Conservation (phyloP, 2,797 vertebrate genomes). For the Pipistrellus kuhlii region DNA sequence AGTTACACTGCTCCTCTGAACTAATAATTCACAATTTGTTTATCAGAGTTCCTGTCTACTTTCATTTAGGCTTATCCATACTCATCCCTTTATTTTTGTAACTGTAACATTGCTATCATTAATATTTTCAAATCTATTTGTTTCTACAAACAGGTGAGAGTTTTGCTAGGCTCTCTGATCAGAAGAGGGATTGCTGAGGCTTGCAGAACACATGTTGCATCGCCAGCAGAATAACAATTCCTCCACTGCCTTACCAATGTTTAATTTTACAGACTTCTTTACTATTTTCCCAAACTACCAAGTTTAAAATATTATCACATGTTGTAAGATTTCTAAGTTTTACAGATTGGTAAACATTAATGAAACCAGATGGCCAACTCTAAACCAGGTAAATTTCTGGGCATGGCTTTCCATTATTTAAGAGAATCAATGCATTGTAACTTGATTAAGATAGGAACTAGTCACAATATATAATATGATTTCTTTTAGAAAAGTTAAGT, state of each 20-base stretch:
- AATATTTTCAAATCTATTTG: not conserved
- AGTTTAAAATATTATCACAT: not conserved
- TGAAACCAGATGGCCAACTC: not conserved
- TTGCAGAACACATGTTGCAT: accelerated
- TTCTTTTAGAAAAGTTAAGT: conserved; percentile 15
- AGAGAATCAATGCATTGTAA: not conserved
- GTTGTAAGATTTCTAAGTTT: not conserved
- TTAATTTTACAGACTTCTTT: not conserved
- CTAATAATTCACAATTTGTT: not conserved
- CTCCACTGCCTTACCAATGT: not conserved
- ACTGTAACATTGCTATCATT: not conserved
- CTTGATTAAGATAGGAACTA: not conserved
- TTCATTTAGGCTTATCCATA: not conserved
- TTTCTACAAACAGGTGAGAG: not conserved
- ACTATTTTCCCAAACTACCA: not conserved
- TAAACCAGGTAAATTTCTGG: not conserved
- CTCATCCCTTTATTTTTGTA: not conserved
- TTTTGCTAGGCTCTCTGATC: not conserved
- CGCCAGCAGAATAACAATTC: not conserved
- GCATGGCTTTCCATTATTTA: not conserved
- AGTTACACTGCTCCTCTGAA: not conserved
- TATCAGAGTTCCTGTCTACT: not conserved
- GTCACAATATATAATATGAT: not conserved
- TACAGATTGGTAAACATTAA: not conserved
- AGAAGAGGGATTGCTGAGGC: not conserved